Base-by-base conservation (phyloP, 2,113 vertebrate genomes). In the Scomber scombrus region DNA sequence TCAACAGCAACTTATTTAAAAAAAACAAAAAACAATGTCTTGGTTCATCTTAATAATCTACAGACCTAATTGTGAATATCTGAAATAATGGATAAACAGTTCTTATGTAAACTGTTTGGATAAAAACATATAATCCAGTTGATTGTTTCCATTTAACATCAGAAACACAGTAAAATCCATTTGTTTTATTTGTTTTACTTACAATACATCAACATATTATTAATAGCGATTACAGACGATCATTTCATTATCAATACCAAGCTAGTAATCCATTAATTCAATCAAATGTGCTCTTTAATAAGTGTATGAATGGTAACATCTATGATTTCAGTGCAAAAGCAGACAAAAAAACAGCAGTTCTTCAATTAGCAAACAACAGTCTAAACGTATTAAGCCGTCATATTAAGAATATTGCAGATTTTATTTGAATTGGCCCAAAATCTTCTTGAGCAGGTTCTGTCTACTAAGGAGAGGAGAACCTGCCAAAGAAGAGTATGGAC, bases 401-500 rank as follows among this genome's bases (percentile, higher is more conserved):
- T 54, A 66, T 54, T 29, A 71, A 62, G 12, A 11, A 31, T 64
- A 71, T 51, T 31, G 15, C 3, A 10, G 5, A 49, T 51, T 54
- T 65, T 69, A 46, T 77, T 82, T 14, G 3, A 45, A 57, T 11
- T 50, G 11, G 12, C 2, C 2, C 71, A 46, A 18, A 49, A 23
- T 69, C 40, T 55, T 80, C 65, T 14, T 54, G 34, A 10, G n/a
- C 66, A 21, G 12, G 23, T 47, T 60, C 14, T 4, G 14, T 88
- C 89, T 93, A 93, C 75, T 91, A 69, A 47, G 93, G 93, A 74
- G 88, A 89, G 52, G 91, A 75, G 8, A 91, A 93, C 75, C 94
- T 95, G 52, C 97, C 98, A 0, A 97, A 21, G 90, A 99, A 99
- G 16, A 98, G 92, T 58, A 98, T 90, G 83, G 55, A 95, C 9